These are phyloP conservation scores for Diadromus collaris DNA, from an alignment of 2,888 invertebrate species.

Conservation along the genomic window DNA sequence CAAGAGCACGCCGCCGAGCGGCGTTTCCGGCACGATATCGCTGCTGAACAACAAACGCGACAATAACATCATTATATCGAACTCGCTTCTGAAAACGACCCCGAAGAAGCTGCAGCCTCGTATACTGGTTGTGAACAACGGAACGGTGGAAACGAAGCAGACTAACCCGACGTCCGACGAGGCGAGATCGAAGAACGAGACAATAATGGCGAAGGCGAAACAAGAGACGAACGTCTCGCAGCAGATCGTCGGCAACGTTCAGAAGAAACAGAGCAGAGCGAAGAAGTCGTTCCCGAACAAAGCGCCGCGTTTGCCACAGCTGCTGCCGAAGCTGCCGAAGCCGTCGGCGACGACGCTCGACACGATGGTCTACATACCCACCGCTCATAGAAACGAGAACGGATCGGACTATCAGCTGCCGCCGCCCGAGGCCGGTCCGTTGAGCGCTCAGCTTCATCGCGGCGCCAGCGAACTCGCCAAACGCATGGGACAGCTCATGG, in stretches of 20 bases:
- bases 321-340: constrained; percentile 59
- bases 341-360: constrained; percentile 59
- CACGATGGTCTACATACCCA: constrained; percentile 67
- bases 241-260: constrained; percentile 16
- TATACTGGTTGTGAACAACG: constrained; percentile 56
- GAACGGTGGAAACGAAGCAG: constrained; percentile 43
- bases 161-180: constrained; percentile 23
- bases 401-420: constrained; percentile 67
- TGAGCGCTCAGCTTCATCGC: constrained; percentile 72
- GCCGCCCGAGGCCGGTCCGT: constrained; percentile 77
- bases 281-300: constrained; percentile 79
- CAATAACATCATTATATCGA: constrained; percentile 52
- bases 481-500: constrained; percentile 76
- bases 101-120: constrained; percentile 49
- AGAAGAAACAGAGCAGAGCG: constrained; percentile 74
- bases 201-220: constrained; percentile 14
- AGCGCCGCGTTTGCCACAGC: constrained; percentile 64
- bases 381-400: constrained; percentile 45
- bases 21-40: constrained; percentile 33
- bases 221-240: constrained; percentile 46
- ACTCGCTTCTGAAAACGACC: constrained; percentile 49
- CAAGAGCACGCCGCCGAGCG: not conserved
- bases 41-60: constrained; percentile 50
- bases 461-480: constrained; percentile 74
- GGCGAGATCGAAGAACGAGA: constrained; percentile 30